Evolutionary conservation across 2,888 invertebrate genomes (phyloP).

Genomic region (Eupithecia insigniata): DNA sequence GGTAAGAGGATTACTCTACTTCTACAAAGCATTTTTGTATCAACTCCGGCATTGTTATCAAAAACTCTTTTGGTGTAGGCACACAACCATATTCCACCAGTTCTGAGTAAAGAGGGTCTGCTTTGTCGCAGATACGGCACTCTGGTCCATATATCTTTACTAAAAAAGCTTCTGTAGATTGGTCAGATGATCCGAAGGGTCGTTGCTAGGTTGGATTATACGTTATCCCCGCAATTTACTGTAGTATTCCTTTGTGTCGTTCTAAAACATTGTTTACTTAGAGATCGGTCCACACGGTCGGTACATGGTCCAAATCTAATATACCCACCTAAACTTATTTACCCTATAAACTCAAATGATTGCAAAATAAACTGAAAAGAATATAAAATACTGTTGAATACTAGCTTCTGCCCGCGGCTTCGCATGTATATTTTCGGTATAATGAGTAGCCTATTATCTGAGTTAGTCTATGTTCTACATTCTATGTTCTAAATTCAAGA

Average conservation of each 20-base stretch:
- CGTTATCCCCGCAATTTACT: neutral
- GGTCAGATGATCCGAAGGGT: slow-evolving; percentile 16
- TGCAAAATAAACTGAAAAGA: neutral
- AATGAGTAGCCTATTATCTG: too few relatives aligned
- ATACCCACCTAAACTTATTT: neutral
- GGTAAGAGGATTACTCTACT: slow-evolving; percentile 8
- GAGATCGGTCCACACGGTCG: neutral
- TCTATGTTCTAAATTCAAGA: neutral
- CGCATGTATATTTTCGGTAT: too few relatives aligned
- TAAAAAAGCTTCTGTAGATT: slow-evolving; percentile 14
- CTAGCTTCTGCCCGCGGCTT: too few relatives aligned
- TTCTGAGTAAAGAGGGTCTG: neutral
- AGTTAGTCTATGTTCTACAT: too few relatives aligned
- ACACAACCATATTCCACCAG: neutral
- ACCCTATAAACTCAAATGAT: neutral
- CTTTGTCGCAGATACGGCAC: slow-evolving; percentile 2
- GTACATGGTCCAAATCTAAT: neutral
- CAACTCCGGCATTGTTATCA: slow-evolving; percentile 9
- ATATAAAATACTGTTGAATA: too few relatives aligned
- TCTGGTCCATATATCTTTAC: neutral
- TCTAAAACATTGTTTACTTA: neutral
- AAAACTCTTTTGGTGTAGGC: slow-evolving; percentile 12
- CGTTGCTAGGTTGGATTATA: neutral
- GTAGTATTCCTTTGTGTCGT: neutral
- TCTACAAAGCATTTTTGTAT: slow-evolving; percentile 4